Evolutionary conservation across 2,113 vertebrate species (phyloP), one percentile per base, ranked within the genome.

Genomic region (Rhineura floridana): DNA sequence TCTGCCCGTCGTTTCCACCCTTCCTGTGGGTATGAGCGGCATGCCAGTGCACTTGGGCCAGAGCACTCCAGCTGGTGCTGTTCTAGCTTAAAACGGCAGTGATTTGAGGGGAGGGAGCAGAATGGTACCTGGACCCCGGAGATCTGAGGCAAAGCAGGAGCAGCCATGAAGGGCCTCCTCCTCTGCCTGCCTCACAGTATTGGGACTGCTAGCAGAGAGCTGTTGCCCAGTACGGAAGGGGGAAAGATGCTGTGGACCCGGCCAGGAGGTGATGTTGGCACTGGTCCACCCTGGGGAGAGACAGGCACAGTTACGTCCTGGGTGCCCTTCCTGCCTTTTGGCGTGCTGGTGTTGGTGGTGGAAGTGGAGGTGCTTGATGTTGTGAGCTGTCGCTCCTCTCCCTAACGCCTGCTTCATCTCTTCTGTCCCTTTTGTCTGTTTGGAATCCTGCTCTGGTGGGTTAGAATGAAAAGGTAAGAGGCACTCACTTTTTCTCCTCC

Each of bases 391-490:
- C 67, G 94, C 96, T 93, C 89, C 95, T 88, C 80, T 97, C 97
- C 97, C 98, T 99, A 99, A 99, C 97, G 97, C 98, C 98, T 98
- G 97, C 98, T 98, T 98, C 97, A 94, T 99, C 98, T 99, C 98
- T 99, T 98, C 99, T 99, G 95, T 97, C 96, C 98, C 96, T 98
- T 97, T 98, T 98, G 97, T 98, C 98, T 99, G 96, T 98, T 98
- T 97, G 98, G 98, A 98, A 98, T 98, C 98, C 98, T 98, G 98
- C 98, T 99, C 98, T 98, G 97, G 98, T 98, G 97, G 98, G 97
- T 98, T 99, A 99, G 99, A 99, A 99, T 99, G 99, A 99, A 97
- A 99, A 99, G 99, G 99, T 99, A 99, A 99, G 99, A 19, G 55
- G 55, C 97, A 94, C 96, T 95, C 94, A 96, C 97, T 96, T 96